A percentile compares a stretch with the other conserved stretches of the same genome.
Conservation (phyloP, 92 coral and sea anemone species). For the Galaxea fascicularis region DNA sequence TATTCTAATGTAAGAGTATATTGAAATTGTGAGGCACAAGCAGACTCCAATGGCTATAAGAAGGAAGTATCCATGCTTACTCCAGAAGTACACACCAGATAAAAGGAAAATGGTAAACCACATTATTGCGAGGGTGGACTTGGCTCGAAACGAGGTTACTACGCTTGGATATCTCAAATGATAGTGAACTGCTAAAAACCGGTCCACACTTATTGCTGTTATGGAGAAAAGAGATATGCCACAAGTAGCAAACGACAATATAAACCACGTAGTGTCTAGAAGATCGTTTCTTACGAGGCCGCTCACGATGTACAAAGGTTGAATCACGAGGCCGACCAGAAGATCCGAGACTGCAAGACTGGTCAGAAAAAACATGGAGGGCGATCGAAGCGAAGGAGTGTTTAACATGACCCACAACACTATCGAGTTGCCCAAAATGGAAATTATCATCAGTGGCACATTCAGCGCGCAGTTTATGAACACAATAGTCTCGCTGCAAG, state of each 20-base stretch:
- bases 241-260: slow-evolving; percentile 1
- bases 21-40: slow-evolving; percentile 22
- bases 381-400: slow-evolving; percentile 13
- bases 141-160: slow-evolving; percentile 7
- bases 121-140: neutral
- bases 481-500: neutral
- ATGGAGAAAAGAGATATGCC: slow-evolving; percentile 22
- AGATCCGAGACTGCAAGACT: slow-evolving; percentile 38
- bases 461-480: slow-evolving; percentile 6
- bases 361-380: slow-evolving; percentile 8
- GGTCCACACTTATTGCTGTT: slow-evolving; percentile 26
- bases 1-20: slow-evolving; percentile 8
- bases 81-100: slow-evolving; percentile 22
- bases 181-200: slow-evolving; percentile 24
- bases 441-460: neutral
- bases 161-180: slow-evolving; percentile 14
- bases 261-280: neutral
- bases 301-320: slow-evolving; percentile 20
- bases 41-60: slow-evolving; percentile 19
- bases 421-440: slow-evolving; percentile 1
- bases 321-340: slow-evolving; percentile 18
- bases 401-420: slow-evolving; percentile 14
- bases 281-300: neutral
- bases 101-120: slow-evolving; percentile 2
- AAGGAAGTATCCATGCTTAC: neutral